A percentile compares a stretch with the other conserved stretches of the same genome.
Evolutionary conservation across 2,888 invertebrate genomes (phyloP).

Genomic region (Platycheirus albimanus): DNA sequence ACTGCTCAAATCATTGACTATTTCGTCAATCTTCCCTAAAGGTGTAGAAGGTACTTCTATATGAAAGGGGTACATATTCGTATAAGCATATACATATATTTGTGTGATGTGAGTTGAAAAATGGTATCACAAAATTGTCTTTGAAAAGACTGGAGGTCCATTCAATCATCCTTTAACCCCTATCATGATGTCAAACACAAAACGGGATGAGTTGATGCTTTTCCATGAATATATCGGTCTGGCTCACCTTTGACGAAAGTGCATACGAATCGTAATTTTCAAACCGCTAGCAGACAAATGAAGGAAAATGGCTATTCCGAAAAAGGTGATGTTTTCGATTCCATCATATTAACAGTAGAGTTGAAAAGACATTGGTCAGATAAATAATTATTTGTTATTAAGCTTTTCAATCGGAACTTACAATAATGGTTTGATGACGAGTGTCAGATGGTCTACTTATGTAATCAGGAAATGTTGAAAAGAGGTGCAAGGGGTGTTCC

Average conservation of each 20-base stretch:
- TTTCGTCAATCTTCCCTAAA: constrained; percentile 6
- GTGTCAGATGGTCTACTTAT: no score
- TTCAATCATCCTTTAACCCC: constrained; percentile 29
- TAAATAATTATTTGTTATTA: no score
- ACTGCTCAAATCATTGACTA: not conserved
- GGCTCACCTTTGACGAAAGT: constrained; percentile 44
- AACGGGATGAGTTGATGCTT: constrained; percentile 19
- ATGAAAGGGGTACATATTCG: no score
- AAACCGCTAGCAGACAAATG: constrained; percentile 31
- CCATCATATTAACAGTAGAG: not conserved
- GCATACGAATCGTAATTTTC: constrained; percentile 46
- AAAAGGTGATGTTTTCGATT: not conserved
- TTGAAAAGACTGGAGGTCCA: constrained; percentile 14
- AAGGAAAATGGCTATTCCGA: not conserved
- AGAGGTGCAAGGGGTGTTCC: no score
- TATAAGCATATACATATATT: not conserved
- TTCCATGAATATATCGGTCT: constrained; percentile 36
- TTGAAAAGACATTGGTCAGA: not conserved
- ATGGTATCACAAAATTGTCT: constrained; percentile 14
- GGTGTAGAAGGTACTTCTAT: no score
- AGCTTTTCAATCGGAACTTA: no score
- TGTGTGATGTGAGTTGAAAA: not conserved
- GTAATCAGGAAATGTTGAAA: no score
- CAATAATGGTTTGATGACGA: no score
- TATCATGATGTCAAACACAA: constrained; percentile 12